A percentile compares a stretch with the other conserved stretches of the same genome.
Conservation (phyloP, 1,140 invertebrate genomes). For the Leptestheria dahalacensis region DNA sequence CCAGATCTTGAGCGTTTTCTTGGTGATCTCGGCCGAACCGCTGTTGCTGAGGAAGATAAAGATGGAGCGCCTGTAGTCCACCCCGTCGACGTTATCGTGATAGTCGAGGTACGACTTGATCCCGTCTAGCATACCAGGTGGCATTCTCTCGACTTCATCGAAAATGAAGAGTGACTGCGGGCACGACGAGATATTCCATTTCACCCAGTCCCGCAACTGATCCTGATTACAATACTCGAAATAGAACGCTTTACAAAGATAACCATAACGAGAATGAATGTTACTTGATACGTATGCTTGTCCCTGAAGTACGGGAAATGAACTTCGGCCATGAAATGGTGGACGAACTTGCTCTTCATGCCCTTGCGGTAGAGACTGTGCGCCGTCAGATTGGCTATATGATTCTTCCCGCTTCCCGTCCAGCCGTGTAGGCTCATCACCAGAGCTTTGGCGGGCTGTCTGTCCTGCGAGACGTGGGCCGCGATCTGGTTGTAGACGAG, state of each 20-base stretch:
- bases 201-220: slow-evolving; percentile 39
- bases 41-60: slow-evolving; percentile 44
- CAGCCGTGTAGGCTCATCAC: slow-evolving; percentile 27
- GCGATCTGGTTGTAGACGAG: slow-evolving; percentile 6
- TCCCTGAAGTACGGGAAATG: slow-evolving; percentile 31
- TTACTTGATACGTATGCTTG: neutral
- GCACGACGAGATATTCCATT: slow-evolving; percentile 47
- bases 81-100: slow-evolving; percentile 38
- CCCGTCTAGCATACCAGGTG: slow-evolving; percentile 58
- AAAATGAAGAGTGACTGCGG: slow-evolving; percentile 75
- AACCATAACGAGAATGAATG: neutral
- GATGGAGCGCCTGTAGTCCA: slow-evolving; percentile 39
- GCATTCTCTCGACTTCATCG: slow-evolving; percentile 94
- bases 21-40: slow-evolving; percentile 31
- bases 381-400: slow-evolving; percentile 37
- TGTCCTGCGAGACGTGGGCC: slow-evolving; percentile 7
- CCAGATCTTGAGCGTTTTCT: slow-evolving; percentile 28
- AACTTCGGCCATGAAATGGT: slow-evolving; percentile 36
- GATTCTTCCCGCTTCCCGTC: slow-evolving; percentile 36
- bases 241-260: neutral
- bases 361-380: slow-evolving; percentile 35
- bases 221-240: neutral
- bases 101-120: slow-evolving; percentile 84
- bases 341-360: slow-evolving; percentile 36
- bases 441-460: slow-evolving; percentile 15